Evolutionary conservation across 2,113 vertebrate species (phyloP).

Genomic region (Neopipo cinnamomea): DNA sequence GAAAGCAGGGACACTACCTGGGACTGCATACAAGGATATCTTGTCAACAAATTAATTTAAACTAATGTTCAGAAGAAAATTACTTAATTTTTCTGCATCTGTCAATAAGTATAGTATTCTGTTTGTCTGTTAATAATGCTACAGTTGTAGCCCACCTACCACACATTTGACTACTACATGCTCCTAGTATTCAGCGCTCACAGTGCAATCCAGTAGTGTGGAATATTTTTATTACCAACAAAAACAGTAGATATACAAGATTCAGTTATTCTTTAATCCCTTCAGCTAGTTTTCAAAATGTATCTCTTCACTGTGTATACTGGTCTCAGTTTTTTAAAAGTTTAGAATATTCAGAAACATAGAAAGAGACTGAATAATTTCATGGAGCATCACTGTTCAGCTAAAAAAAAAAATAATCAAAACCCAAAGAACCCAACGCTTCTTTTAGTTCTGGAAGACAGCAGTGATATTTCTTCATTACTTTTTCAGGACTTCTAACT

Average conservation of each 20-base stretch:
- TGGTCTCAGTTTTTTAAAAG: background rate
- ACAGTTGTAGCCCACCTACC: background rate
- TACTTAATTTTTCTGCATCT: background rate
- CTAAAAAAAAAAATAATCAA: background rate
- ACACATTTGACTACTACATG: background rate
- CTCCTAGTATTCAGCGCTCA: background rate
- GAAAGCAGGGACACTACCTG: background rate
- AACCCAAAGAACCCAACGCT: background rate
- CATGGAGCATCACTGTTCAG: background rate
- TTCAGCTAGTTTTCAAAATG: background rate
- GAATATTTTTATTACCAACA: background rate
- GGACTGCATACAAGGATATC: background rate
- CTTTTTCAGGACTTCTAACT: background rate
- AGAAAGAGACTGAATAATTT: background rate
- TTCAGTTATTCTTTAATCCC: background rate
- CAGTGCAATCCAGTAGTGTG: background rate
- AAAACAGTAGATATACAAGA: background rate
- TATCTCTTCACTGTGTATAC: background rate
- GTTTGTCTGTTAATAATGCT: background rate
- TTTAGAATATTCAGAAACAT: background rate
- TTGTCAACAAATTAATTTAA: background rate
- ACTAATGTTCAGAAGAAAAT: background rate
- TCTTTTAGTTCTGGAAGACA: background rate
- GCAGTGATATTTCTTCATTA: background rate
- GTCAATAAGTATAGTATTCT: background rate